Conservation (phyloP, 2,888 invertebrate genomes). For the Eledona agricola region DNA sequence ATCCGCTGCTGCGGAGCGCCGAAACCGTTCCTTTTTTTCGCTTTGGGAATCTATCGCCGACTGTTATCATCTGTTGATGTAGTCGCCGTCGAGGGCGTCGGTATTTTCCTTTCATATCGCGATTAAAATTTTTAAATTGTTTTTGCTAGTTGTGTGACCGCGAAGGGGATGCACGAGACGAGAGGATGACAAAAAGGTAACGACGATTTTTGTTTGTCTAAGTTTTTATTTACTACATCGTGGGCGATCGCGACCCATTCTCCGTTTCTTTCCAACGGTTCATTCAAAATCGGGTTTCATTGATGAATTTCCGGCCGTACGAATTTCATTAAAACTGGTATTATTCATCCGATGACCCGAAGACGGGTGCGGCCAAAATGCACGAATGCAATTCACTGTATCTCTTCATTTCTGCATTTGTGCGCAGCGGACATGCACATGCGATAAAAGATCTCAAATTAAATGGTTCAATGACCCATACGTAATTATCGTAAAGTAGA, state of each 20-base stretch:
- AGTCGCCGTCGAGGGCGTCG: no score
- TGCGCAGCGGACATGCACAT: conserved; percentile 2
- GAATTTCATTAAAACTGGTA: conserved; percentile 23
- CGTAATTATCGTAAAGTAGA: conserved; percentile 19
- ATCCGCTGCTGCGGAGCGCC: conserved; percentile 16
- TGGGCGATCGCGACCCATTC: conserved; percentile 22
- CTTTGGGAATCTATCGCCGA: no score
- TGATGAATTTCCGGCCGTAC: conserved; percentile 31
- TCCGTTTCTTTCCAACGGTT: conserved; percentile 24
- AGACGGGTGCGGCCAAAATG: not conserved
- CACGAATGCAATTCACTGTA: not conserved
- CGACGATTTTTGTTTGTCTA: conserved; percentile 4
- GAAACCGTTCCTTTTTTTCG: no score
- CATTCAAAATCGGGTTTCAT: conserved; percentile 38
- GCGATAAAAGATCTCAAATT: conserved; percentile 33
- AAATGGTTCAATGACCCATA: conserved; percentile 34
- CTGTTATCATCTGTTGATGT: conserved; percentile 7
- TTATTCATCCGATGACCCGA: not conserved
- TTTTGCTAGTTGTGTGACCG: not conserved
- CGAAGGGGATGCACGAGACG: conserved; percentile 4
- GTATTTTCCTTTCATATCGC: conserved; percentile 6
- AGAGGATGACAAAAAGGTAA: conserved; percentile 28
- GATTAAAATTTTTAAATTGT: no score
- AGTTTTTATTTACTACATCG: no score
- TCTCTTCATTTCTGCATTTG: not conserved